These are phyloP conservation scores for Polylopha cassiicola DNA, from an alignment of 2,888 invertebrate species.

Conservation along the genomic window DNA sequence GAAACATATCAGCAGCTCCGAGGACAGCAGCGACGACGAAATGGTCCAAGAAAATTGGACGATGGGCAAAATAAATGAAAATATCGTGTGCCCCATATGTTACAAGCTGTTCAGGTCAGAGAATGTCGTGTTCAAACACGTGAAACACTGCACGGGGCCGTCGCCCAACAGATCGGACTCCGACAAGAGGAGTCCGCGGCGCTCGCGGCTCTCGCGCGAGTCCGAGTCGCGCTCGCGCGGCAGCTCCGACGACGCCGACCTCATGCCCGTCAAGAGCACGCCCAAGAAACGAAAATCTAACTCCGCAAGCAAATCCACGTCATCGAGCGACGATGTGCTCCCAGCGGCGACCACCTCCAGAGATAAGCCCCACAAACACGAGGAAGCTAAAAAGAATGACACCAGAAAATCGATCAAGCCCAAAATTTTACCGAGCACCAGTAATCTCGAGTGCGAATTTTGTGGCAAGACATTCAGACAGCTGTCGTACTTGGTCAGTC, in stretches of 20 bases:
- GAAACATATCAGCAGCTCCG: conserved; percentile 45
- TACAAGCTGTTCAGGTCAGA: conserved; percentile 69
- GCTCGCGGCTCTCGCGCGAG: conserved; percentile 32
- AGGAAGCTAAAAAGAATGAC: conserved; percentile 38
- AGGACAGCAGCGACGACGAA: conserved; percentile 42
- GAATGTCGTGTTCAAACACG: conserved; percentile 73
- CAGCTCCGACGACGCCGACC: conserved; percentile 10
- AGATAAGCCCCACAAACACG: conserved; percentile 33
- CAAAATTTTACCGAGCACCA: conserved; percentile 33
- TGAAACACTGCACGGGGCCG: conserved; percentile 71
- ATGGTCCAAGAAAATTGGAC: conserved; percentile 68
- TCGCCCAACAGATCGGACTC: conserved; percentile 67
- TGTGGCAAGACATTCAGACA: conserved; percentile 71
- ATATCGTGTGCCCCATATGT: conserved; percentile 71
- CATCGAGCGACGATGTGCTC: conserved; percentile 46
- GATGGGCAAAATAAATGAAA: conserved; percentile 74
- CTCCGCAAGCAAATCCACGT: conserved; percentile 32
- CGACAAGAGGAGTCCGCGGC: conserved; percentile 45
- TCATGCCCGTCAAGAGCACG: conserved; percentile 30
- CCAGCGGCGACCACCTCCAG: conserved; percentile 52
- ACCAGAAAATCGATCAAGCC: conserved; percentile 37
- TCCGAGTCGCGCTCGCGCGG: conserved; percentile 25
- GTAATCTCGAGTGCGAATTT: conserved; percentile 58
- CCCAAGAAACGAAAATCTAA: conserved; percentile 48
- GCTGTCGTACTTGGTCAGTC: conserved; percentile 62